Evolutionary conservation across 2,797 vertebrate genomes (phyloP), one percentile per base, ranked within the genome.

Genomic region (Notoglanidium macrostoma): DNA sequence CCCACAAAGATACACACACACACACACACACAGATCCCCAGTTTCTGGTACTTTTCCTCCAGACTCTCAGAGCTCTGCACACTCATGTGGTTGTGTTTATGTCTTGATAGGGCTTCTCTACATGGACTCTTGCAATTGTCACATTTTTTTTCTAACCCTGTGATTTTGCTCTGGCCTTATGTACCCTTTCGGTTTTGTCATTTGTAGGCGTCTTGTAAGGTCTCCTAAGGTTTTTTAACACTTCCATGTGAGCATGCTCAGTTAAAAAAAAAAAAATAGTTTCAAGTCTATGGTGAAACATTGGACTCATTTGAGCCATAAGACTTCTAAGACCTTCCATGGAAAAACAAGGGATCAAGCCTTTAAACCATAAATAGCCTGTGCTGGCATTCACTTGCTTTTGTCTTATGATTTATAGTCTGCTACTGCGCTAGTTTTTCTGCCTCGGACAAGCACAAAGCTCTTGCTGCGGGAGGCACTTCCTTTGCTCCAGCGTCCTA

Each of bases 41-140:
- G 86, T 63, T 59, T 72, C 15, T 78, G 44, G 35, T 44, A 29
- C n/a, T 79, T 86, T 77, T 81, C 29, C 54, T 14, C 61, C 32
- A 51, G 68, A 51, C 40, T 73, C 29, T 32, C 65, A 40, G 74
- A 77, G 63, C 57, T 54, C 72, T 54, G 35, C 26, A 74, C 54
- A 68, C 51, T 74, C 84, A 83, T 89, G 76, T 87, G 85, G 63
- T 88, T 88, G 85, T 63, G 44, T 88, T 89, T 87, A 85, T 6
- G n/a, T 44, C n/a, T 1, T 44, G 76, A 88, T 49, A 72, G 23
- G 5, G 21, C 29, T 85, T 78, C 74, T 77, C 35, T 83, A 26
- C 68, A 85, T 73, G 5, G 54, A 86, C 86, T 49, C 61, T 57
- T 70, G 32, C 15, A 68, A 77, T 76, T 72, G 68, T 84, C 59